Percentiles rank a stretch among this genome's conserved stretches.
Evolutionary conservation across 2,113 vertebrate species (phyloP).

Genomic region (cattle (Bos taurus)): ARS-UCD2.0 NC_037357.1:122257501-122258000

Average conservation of each 20-base stretch:
- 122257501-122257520: constrained; percentile 11
- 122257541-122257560: not conserved
- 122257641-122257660: not conserved
- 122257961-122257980: not conserved
- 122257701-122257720: not conserved
- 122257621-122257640: not conserved
- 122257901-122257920: not conserved
- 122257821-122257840: not conserved
- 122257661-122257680: not conserved
- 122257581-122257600: not conserved
- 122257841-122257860: not conserved
- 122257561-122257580: not conserved
- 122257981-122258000: not conserved
- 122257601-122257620: not conserved
- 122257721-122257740: not conserved
- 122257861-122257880: not conserved
- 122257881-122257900: not conserved
- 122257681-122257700: not conserved
- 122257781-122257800: not conserved
- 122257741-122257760: not conserved
- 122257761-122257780: not conserved
- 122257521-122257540: not conserved
- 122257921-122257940: not conserved
- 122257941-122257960: not conserved
- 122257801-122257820: not conserved